Conservation (phyloP, 1,140 invertebrate species). For the Brachionus asplanchnoidis region DNA sequence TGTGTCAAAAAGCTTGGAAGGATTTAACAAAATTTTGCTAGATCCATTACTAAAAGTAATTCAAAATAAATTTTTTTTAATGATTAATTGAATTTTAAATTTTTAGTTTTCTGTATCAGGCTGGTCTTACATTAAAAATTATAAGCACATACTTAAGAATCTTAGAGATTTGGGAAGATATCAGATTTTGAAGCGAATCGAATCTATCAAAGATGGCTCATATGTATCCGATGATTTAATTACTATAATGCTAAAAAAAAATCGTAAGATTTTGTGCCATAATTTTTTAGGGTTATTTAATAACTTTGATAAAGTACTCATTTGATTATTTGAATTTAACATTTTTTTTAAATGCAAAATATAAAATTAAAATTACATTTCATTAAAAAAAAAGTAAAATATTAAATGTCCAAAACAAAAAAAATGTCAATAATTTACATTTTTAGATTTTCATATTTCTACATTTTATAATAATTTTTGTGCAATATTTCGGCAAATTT, state of each 20-base stretch:
- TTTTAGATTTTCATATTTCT: no score
- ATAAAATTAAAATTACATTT: no score
- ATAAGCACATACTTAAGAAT: neutral
- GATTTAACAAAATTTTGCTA: neutral
- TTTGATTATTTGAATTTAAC: no score
- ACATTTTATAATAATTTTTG: no score
- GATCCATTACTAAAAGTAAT: neutral
- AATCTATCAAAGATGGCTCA: neutral
- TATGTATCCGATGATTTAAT: neutral
- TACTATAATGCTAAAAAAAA: neutral
- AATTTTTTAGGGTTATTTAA: no score
- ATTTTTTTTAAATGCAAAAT: no score
- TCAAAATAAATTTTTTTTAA: no score
- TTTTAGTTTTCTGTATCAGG: neutral
- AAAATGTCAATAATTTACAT: no score
- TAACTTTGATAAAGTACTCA: no score
- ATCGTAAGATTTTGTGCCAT: neutral
- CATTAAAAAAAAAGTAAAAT: no score
- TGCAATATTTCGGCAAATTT: no score
- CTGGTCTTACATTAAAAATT: neutral
- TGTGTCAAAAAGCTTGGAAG: neutral
- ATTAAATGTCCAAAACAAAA: no score
- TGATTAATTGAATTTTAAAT: neutral
- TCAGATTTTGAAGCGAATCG: constrained; percentile 5
- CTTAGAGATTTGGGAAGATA: neutral